These are phyloP conservation scores for Synergus umbraculus DNA, from an alignment of 2,888 invertebrate species.

Conservation along the genomic window DNA sequence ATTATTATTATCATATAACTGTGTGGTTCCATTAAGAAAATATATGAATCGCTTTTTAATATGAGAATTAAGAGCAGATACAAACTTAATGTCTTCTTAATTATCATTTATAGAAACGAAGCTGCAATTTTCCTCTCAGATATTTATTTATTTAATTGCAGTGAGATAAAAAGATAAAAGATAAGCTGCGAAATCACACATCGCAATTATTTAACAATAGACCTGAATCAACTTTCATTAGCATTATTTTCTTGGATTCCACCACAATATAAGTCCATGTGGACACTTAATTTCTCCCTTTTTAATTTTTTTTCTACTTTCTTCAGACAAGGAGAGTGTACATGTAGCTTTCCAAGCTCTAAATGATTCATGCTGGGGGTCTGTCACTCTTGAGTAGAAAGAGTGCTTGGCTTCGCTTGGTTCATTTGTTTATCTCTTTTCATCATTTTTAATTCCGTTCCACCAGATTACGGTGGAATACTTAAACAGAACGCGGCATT, in stretches of 20 bases:
- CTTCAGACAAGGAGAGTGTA: not conserved
- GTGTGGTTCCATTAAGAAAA: not conserved
- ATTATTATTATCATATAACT: not conserved
- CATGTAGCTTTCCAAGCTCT: constrained; percentile 55
- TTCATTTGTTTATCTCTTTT: constrained; percentile 58
- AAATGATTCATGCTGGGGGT: constrained; percentile 54
- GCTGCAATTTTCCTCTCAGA: not conserved
- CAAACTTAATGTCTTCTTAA: not conserved
- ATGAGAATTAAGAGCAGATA: not conserved
- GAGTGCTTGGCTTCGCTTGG: constrained; percentile 39
- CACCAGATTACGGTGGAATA: constrained; percentile 69
- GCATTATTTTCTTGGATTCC: not conserved
- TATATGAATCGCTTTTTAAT: not conserved
- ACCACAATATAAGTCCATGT: not conserved
- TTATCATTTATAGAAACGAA: not conserved
- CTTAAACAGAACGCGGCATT: constrained; percentile 70
- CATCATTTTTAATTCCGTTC: constrained; percentile 71
- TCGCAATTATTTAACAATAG: not conserved
- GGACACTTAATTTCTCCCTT: not conserved
- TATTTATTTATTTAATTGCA: not conserved
- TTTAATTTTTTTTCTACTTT: not conserved
- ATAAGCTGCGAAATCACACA: not conserved
- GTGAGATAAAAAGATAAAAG: not conserved
- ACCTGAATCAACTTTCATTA: not conserved
- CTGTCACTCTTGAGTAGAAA: constrained; percentile 51